Base-by-base conservation (phyloP, 2,888 invertebrate genomes). In the Spodoptera picta region DNA sequence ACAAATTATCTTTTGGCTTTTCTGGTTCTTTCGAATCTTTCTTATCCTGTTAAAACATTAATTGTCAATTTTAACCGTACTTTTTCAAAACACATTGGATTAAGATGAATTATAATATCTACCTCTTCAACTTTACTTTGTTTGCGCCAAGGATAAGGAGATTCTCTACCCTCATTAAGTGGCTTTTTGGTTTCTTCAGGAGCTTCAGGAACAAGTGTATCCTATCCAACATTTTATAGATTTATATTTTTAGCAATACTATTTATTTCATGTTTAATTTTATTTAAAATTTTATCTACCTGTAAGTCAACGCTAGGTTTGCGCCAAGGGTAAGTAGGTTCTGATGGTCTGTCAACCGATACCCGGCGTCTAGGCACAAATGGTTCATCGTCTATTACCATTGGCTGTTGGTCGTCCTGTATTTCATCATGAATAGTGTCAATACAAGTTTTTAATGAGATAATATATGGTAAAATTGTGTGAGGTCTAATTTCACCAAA, bases 251-350 rank as follows among this genome's bases (percentile, higher is more conserved):
- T 14, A 12, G 49, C 24, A 12, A 45, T 14, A n/a, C 0, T 1
- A 2, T 27, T 14, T 12, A 46, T 36, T 19, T 43, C 11, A 9
- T 4, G 5, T 51, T 7, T 7, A 31, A 0, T 2, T 50, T 23
- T 36, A 27, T 52, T 45, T 47, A 43, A 4, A 14, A 43, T 48
- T 31, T 19, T 6, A 65, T 60, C 56, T 78, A 78, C 79, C 79
- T 78, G 65, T 27, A 46, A 55, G 36, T 55, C 54, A 46, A 60
- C 7, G 46, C 73, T 78, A 60, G 79, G 75, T 45, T 56, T 75
- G 31, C 70, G 77, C 77, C 79, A 73, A 27, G 78, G 75, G 14
- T 69, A 77, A 7, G 73, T 71, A 0, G 80, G 73, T 64, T 81
- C 63, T 11, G 72, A 54, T 43, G 80, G 80, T 60, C 66, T 73